Base-by-base conservation (phyloP, 2,888 invertebrate species). In the Kryphioiulus occultus region DNA sequence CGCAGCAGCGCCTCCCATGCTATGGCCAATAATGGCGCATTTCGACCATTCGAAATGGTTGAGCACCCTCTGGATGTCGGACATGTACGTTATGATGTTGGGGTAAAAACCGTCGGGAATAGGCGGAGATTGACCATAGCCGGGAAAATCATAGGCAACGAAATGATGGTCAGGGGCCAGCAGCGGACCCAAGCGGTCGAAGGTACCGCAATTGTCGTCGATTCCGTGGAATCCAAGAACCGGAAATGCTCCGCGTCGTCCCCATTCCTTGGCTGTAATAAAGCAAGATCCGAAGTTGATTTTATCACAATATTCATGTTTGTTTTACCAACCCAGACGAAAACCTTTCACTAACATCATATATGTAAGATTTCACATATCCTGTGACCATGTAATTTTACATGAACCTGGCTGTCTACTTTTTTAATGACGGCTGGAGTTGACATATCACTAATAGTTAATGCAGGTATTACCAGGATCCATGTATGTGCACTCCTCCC, bases 171-270 rank as follows among this genome's bases (percentile, higher is more conserved):
- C 93, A 1, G 93, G 91, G 4, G 94, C 93, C 26, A 96, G 91
- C 88, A 94, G 91, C 0, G 95, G 95, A 5, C 94, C 93, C 22
- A 96, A 91, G 0, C 94, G 93, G 91, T 96, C 95, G 92, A 95
- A 96, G 0, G 95, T 94, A 32, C 95, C 95, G 3, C 95, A 95
- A 91, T 96, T 96, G 91, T 96, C 96, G 91, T 96, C 96, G 95
- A 95, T 95, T 0, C 96, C 96, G 90, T 96, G 96, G n/a, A 96
- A 90, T 0, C 94, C 94, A 44, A 96, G 91, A 88, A 96, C 95
- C 35, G 84, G 84, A 86, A 94, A 93, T 30, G 93, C 92, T 89
- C 94, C 92, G 89, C 93, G 93, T 3, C 95, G 93, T 17, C 95
- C 95, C 94, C 95, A 96, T 92, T 95, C 93, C 91, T 95, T 95